Evolutionary conservation across 2,797 vertebrate genomes (phyloP).

Genomic region (Masticophis lateralis): DNA sequence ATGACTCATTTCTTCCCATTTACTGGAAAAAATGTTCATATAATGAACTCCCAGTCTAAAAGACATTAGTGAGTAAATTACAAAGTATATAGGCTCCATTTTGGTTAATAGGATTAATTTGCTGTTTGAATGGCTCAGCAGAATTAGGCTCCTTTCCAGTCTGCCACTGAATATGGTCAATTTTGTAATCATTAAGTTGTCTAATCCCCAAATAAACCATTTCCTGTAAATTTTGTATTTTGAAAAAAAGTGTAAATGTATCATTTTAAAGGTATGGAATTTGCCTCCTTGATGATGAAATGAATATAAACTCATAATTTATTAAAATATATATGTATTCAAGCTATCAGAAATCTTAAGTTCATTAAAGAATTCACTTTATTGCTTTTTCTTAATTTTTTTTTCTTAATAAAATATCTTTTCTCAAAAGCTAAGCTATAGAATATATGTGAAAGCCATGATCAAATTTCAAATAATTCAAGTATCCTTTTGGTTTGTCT

Average conservation of each 20-base stretch:
- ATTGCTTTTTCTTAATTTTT: not conserved
- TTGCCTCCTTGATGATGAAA: not conserved
- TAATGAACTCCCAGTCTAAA: conserved; percentile 29
- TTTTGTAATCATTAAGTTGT: conserved; percentile 3
- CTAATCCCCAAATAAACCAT: conserved; percentile 13
- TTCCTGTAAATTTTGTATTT: not conserved
- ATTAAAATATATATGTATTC: conserved; percentile 25
- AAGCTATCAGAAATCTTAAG: not conserved
- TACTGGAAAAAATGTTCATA: conserved; percentile 9
- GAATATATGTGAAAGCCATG: not conserved
- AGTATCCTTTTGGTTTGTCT: not conserved
- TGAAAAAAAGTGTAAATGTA: conserved; percentile 1
- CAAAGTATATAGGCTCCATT: not conserved
- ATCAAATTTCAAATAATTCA: conserved; percentile 20
- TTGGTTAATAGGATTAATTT: not conserved
- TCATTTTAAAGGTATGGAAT: conserved; percentile 21
- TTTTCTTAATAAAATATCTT: not conserved
- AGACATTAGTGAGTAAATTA: conserved; percentile 8
- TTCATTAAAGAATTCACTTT: not conserved
- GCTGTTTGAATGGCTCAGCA: not conserved
- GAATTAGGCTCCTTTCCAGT: not conserved
- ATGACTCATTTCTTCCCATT: not conserved
- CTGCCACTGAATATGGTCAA: not conserved
- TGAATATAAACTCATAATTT: not conserved
- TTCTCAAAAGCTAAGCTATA: not conserved